A percentile compares a stretch with the other conserved stretches of the same genome.
Evolutionary conservation across 2,113 vertebrate species (phyloP).

Genomic region (Poecile atricapillus): DNA sequence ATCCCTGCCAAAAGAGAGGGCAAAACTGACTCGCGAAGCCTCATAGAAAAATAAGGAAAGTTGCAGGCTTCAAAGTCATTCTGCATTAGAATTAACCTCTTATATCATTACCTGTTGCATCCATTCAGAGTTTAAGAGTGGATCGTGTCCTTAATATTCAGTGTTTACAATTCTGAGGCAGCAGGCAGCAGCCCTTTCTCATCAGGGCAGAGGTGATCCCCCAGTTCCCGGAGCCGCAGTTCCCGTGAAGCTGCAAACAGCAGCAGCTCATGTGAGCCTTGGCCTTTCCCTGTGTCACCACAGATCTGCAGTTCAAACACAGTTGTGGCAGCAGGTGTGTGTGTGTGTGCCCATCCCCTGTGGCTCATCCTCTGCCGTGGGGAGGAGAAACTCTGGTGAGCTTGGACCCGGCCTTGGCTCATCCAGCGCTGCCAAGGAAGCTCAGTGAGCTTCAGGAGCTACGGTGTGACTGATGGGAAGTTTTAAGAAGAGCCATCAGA

Average conservation of each 20-base stretch:
- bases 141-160: background rate
- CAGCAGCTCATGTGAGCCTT: accelerated
- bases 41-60: background rate
- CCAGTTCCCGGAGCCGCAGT: accelerated
- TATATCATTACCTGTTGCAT: background rate
- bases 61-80: background rate
- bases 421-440: background rate
- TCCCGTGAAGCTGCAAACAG: background rate
- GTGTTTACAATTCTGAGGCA: background rate
- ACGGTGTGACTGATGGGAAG: background rate
- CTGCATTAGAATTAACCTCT: background rate
- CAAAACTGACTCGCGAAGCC: background rate
- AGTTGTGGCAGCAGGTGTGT: accelerated
- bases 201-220: background rate
- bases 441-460: background rate
- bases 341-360: background rate
- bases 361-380: background rate
- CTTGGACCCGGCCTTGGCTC: too few species aligned
- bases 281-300: background rate
- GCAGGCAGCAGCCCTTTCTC: background rate
- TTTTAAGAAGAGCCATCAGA: background rate
- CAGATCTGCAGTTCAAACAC: background rate
- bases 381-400: accelerated
- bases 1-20: background rate
- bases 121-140: background rate